Conservation (phyloP, 2,113 vertebrate genomes). For the Corvus hawaiiensis region DNA sequence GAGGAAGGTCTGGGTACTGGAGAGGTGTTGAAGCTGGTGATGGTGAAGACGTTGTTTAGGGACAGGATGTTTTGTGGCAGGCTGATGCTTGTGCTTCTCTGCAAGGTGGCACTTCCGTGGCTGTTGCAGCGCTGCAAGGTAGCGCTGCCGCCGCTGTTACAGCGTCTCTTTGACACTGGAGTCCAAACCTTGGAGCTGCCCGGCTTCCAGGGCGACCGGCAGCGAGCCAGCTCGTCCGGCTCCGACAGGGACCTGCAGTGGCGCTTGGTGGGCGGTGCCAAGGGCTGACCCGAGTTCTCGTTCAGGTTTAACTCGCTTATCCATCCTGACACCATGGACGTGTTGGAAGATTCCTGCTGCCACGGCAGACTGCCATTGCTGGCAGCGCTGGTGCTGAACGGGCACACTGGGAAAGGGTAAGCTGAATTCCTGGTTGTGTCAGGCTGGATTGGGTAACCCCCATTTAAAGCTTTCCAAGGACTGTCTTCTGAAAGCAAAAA, state of each 20-base stretch:
- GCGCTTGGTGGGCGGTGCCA: conserved; percentile 74
- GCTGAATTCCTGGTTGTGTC: conserved; percentile 34
- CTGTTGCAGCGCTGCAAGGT: conserved; percentile 71
- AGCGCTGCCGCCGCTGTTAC: conserved; percentile 71
- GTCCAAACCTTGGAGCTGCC: conserved; percentile 78
- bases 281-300: conserved; percentile 57
- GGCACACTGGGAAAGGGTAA: conserved; percentile 41
- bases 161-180: conserved; percentile 74
- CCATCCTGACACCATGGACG: conserved; percentile 41
- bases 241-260: conserved; percentile 78
- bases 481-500: conserved; percentile 56
- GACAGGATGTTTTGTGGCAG: conserved; percentile 54
- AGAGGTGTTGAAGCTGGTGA: conserved; percentile 59
- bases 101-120: conserved; percentile 59
- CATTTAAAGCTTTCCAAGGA: conserved; percentile 67
- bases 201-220: conserved; percentile 73
- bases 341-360: conserved; percentile 49
- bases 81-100: conserved; percentile 67
- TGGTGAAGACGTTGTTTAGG: conserved; percentile 24
- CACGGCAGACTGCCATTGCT: conserved; percentile 52
- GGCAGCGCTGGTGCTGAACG: conserved; percentile 7
- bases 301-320: conserved; percentile 65
- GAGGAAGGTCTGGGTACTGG: conserved; percentile 68
- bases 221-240: conserved; percentile 73
- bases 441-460: conserved; percentile 44